Evolutionary conservation across 2,888 invertebrate genomes (phyloP).

Genomic region (Yponomeuta sedellus): DNA sequence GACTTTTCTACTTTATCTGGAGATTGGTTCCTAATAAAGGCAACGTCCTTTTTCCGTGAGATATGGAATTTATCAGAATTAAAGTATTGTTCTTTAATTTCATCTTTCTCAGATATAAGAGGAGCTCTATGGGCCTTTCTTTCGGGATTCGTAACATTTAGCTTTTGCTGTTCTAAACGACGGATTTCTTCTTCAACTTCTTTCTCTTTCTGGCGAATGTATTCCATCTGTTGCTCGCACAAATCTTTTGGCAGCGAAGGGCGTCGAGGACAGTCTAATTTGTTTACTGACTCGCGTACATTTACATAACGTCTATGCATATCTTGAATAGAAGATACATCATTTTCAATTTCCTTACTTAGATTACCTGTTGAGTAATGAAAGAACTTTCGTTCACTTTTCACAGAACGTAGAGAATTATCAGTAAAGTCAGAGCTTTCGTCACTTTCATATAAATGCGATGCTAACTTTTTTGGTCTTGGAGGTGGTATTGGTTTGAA

Average conservation of each 20-base stretch:
- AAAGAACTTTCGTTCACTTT: constrained; percentile 56
- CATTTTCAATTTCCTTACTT: constrained; percentile 66
- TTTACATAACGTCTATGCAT: constrained; percentile 59
- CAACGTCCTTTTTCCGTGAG: constrained; percentile 65
- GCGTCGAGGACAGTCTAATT: constrained; percentile 49
- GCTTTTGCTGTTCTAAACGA: constrained; percentile 76
- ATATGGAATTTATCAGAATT: constrained; percentile 52
- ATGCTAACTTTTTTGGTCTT: constrained; percentile 52
- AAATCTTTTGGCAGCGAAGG: constrained; percentile 81
- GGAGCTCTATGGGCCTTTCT: constrained; percentile 55
- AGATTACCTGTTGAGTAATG: constrained; percentile 67
- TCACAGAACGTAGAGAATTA: constrained; percentile 52
- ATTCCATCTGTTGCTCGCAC: constrained; percentile 79
- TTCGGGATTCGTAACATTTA: constrained; percentile 23
- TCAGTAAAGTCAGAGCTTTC: constrained; percentile 63
- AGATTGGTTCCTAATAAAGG: constrained; percentile 32
- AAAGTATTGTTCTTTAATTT: constrained; percentile 32
- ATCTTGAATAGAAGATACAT: constrained; percentile 64
- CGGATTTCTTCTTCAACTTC: constrained; percentile 81
- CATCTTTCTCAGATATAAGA: constrained; percentile 53
- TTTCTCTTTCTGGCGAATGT: constrained; percentile 80
- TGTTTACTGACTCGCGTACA: constrained; percentile 34
- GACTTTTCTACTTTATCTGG: constrained; percentile 32
- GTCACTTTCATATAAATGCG: constrained; percentile 63
- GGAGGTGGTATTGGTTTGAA: constrained; percentile 62